Evolutionary conservation across 2,888 invertebrate genomes (phyloP), one percentile per base, ranked within the genome.

Genomic region (Agrochola lota): DNA sequence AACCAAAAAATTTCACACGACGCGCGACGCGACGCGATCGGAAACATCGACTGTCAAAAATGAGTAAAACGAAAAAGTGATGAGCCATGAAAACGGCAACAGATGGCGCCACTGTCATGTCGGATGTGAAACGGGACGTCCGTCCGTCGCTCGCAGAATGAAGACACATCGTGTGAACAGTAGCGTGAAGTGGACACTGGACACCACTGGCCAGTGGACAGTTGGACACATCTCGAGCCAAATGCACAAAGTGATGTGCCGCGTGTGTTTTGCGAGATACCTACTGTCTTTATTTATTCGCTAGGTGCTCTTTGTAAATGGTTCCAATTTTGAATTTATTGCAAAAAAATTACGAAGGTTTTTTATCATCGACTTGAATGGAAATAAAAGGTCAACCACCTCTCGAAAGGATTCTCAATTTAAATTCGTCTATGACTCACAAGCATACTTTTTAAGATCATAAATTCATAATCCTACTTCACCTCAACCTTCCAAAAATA

Each of bases 361-460:
- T 30, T 23, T 1, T 12, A 40, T 7, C 15, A 63, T 26, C 2
- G 17, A 64, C n/a, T 30, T 26, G 6, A 15, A 68, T 15, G 2
- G 30, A 30, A 3, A 74, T 40, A 66, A 40, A 78, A 80, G 46
- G 49, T 80, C 80, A 80, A 67, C 17, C 35, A 85, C 66, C 85
- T 85, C 17, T 9, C 23, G 23, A 78, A 68, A 84, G 57, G 80
- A 84, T 80, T 80, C 84, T 43, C 57, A 80, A 84, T 64, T 80
- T 80, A 84, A 80, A 84, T 70, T 80, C 70, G 80, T 84, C 85
- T 84, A 52, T 70, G 80, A 80, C 57, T 78, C 80, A 81, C 35
- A 46, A 35, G 15, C 55, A 67, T 59, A 81, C 57, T 85, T 62
- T 40, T 52, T 55, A 73, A 52, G 69, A 68, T 59, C 59, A 74